Base-by-base conservation (phyloP, 2,888 invertebrate species). In the Metellina segmentata region DNA sequence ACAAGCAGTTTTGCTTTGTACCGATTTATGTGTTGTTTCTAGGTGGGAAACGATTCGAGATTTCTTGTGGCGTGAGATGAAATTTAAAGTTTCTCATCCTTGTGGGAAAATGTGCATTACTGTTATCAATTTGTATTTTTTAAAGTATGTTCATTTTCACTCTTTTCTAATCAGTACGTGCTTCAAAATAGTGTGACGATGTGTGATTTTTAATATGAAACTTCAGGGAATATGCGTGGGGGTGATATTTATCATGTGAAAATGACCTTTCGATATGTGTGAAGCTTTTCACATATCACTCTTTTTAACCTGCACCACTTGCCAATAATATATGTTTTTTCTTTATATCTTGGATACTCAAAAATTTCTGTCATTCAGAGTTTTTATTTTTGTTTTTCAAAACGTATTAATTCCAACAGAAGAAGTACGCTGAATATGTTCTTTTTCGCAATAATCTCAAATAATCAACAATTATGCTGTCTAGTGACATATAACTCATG, bases 191-290 rank as follows among this genome's bases (percentile, higher is more conserved):
- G 13, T 16, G 16, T 16, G 61, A 61, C 61, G 11, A 16, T 61
- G 61, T 16, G 16, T 61, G 61, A 16, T 61, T 61, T 61, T 61
- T 9, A 61, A 61, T 61, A 51, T 77, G 7, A 77, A 77, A 52
- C 77, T 51, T 77, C 77, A 77, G 77, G 77, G 48, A 74, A 77
- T 16, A 77, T 13, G 16, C 51, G 19, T 51, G 19, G 61, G 34
- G 61, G 61, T 61, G 61, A 61, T 61, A 61, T 61, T 61, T 61
- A 16, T 16, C 16, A 16, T 16, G 61, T 16, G 61, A 61, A 61
- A 61, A 61, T 16, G 16, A 61, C 16, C 61, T 61, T 16, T 61
- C 16, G 61, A 61, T 61, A 8, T 61, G 11, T 34, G 34, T 34
- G 34, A 34, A 34, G 4, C 1, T 61, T 61, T 16, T 61, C 61